These are phyloP conservation scores for Pseudorhombus dupliciocellatus DNA, from an alignment of 2,113 vertebrate genomes.

Conservation along the genomic window DNA sequence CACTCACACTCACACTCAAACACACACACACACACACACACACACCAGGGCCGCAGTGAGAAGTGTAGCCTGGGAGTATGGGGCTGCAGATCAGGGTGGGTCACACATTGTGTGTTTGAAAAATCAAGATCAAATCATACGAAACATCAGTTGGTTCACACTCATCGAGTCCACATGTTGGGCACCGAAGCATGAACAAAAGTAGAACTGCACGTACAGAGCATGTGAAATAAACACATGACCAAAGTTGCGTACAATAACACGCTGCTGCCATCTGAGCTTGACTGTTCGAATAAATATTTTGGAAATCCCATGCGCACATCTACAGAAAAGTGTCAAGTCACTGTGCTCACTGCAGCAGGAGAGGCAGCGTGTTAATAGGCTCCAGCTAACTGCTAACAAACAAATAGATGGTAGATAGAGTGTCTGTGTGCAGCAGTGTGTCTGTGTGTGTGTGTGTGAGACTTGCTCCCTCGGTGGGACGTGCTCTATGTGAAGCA, in stretches of 20 bases:
- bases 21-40: conserved; percentile 51
- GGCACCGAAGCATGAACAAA: not conserved
- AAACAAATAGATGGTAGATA: conserved; percentile 1
- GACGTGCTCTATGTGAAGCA: conserved; percentile 38
- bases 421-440: not conserved
- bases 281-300: not conserved
- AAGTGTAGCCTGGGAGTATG: conserved; percentile 25
- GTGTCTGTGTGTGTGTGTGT: conserved; percentile 3
- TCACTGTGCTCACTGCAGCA: not conserved
- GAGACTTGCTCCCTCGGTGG: conserved; percentile 32
- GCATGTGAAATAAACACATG: not conserved
- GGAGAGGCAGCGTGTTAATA: not conserved
- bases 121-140: conserved; percentile 12
- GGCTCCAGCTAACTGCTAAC: not conserved
- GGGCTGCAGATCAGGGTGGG: conserved; percentile 12
- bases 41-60: conserved; percentile 20
- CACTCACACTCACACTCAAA: conserved; percentile 50
- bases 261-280: not conserved
- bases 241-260: not conserved
- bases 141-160: conserved; percentile 5
- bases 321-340: not conserved
- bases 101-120: conserved; percentile 19
- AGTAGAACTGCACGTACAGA: not conserved
- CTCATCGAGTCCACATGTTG: conserved; percentile 1
- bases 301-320: not conserved